Evolutionary conservation across 2,113 vertebrate genomes (phyloP).

Genomic region (Choloepus hoffmanni): DNA sequence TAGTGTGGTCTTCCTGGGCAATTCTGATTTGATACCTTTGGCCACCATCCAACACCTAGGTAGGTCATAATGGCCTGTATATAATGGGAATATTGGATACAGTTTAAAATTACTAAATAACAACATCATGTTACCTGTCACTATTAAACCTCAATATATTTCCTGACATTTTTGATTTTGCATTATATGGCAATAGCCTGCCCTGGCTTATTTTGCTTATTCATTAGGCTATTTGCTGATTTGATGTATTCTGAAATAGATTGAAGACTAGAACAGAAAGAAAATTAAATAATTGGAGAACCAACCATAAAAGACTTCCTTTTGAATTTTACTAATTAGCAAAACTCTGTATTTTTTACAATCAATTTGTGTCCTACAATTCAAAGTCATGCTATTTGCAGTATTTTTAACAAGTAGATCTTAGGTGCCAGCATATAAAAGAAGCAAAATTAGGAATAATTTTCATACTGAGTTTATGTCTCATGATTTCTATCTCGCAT

Average conservation of each 20-base stretch:
- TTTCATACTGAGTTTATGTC: background rate
- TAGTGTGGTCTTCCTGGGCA: background rate
- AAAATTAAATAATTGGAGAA: constrained; percentile 49
- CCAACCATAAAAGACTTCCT: background rate
- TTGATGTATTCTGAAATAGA: background rate
- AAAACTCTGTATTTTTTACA: background rate
- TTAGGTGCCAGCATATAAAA: background rate
- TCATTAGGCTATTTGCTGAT: constrained; percentile 47
- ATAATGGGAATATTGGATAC: constrained; percentile 27
- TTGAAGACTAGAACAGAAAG: constrained; percentile 11
- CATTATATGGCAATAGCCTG: background rate
- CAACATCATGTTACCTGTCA: background rate
- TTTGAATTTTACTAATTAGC: constrained; percentile 47
- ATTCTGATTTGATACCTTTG: constrained; percentile 44
- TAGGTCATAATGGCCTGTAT: background rate
- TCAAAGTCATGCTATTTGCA: background rate
- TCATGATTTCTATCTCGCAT: background rate
- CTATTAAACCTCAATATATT: background rate
- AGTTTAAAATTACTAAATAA: constrained; percentile 50
- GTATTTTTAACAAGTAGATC: constrained; percentile 14
- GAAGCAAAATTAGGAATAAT: background rate
- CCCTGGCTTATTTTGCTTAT: constrained; percentile 45
- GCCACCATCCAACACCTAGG: background rate
- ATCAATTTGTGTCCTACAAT: background rate
- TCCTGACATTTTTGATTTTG: background rate